Base-by-base conservation (phyloP, 2,888 invertebrate species). In the Alsophila aescularia region DNA sequence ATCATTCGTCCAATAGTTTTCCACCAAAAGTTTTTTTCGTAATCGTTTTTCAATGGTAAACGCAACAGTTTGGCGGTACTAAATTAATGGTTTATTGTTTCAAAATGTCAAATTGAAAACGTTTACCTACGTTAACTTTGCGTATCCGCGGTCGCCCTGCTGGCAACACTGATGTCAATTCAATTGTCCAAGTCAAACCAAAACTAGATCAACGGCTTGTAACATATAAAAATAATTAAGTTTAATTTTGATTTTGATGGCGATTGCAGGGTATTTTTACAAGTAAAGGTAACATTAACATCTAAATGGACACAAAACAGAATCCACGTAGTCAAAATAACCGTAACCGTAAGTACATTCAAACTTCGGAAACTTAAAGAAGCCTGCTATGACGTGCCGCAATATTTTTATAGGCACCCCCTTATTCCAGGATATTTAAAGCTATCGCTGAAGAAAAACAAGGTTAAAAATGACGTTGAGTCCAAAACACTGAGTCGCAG, bases 391-490 rank as follows among this genome's bases (percentile, higher is more conserved):
- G n/a, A n/a, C n/a, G 29, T 29, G 29, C 29, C 10, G 13, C 32
- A 10, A 13, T 2, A 4, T n/a, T n/a, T n/a, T 8, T 32, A 12
- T 2, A 12, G 21, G 0, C 1, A 0, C 29, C 41, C 36, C 10
- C 5, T 41, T 9, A n/a, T 81, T 82, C 49, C 70, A 91, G 91
- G 83, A 8, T 86, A 83, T 69, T 49, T 75, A 13, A 85, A 85
- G 66, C 72, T 91, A 29, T 85, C 89, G 4, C 50, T 90, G 48
- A 90, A 85, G 77, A 91, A 88, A 77, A 86, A 82, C 41, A 79
- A 67, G 36, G 16, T 61, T n/a, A 79, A 78, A 66, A 47, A 59
- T 6, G 69, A 69, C 21, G 67, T 77, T 40, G 75, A 78, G 35
- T 43, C 48, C 1, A 76, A 70, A 48, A 81, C 80, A 65, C 21